These are phyloP conservation scores for Lates calcarifer DNA, from an alignment of 2,113 vertebrate genomes.

Conservation along the genomic window DNA sequence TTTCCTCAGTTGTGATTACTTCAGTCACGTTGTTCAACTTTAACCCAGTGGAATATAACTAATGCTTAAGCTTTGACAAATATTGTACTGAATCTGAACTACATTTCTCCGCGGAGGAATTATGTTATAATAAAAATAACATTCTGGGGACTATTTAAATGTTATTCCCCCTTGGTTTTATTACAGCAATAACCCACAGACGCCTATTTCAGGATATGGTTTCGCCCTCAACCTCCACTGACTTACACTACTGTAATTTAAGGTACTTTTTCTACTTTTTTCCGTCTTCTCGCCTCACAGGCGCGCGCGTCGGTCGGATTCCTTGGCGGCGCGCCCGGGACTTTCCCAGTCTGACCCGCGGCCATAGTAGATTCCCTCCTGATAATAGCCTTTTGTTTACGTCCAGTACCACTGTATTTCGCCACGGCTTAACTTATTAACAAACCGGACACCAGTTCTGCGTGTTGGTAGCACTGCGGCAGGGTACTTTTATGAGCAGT, in stretches of 20 bases:
- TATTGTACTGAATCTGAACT: background rate
- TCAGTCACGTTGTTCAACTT: background rate
- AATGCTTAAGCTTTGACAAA: background rate
- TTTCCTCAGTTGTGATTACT: fast-evolving
- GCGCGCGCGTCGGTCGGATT: conserved; percentile 78
- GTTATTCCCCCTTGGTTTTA: background rate
- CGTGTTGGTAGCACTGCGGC: conserved; percentile 13
- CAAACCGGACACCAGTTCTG: background rate
- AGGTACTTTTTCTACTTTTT: conserved; percentile 18
- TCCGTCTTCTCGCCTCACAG: conserved; percentile 30
- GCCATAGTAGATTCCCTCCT: conserved; percentile 80
- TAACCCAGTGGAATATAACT: background rate
- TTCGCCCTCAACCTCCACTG: background rate
- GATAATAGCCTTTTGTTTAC: conserved; percentile 82
- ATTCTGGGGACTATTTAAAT: background rate
- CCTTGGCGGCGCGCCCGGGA: conserved; percentile 93
- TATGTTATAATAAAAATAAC: background rate
- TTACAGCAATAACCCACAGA: background rate
- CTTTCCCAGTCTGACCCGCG: conserved; percentile 89
- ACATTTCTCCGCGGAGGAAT: conserved; percentile 36
- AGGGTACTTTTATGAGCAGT: background rate
- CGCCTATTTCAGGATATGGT: too few species aligned
- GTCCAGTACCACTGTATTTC: conserved; percentile 42
- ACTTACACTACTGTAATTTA: background rate
- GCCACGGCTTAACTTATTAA: conserved; percentile 11